Evolutionary conservation across 1,140 invertebrate genomes (phyloP).

Genomic region (Choristoneura fumiferana): DNA sequence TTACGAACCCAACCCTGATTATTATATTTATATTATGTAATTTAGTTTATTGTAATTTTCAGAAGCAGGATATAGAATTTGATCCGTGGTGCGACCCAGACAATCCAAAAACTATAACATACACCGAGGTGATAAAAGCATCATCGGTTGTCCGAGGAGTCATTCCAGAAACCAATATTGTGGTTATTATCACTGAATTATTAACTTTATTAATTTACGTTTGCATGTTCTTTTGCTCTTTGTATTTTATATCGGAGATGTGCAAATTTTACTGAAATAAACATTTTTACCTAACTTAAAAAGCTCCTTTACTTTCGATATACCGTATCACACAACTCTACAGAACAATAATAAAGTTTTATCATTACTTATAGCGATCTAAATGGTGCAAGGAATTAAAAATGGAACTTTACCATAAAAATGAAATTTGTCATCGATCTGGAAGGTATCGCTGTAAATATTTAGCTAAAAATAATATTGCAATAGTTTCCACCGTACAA

Average conservation of each 20-base stretch:
- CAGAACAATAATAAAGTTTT: neutral
- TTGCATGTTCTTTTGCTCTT: neutral
- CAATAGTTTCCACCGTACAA: no score
- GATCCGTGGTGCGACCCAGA: slow-evolving; percentile 32
- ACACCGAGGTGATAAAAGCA: slow-evolving; percentile 31
- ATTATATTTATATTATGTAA: no score
- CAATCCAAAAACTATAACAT: slow-evolving; percentile 33
- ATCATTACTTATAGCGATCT: slow-evolving; percentile 14
- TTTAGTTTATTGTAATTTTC: slow-evolving; percentile 13
- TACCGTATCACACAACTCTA: no score
- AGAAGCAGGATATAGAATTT: slow-evolving; percentile 30
- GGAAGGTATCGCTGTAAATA: slow-evolving; percentile 30
- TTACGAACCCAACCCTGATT: no score
- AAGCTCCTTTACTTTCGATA: no score
- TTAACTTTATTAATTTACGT: neutral
- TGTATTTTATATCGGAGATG: no score
- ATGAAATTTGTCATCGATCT: slow-evolving; percentile 33
- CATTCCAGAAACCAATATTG: slow-evolving; percentile 27
- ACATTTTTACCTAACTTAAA: no score
- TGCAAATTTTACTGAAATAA: no score
- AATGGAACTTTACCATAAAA: slow-evolving; percentile 37
- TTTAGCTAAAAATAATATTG: no score
- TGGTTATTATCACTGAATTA: slow-evolving; percentile 21
- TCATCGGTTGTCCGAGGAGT: slow-evolving; percentile 19
- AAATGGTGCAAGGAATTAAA: slow-evolving; percentile 27